phyloP scores from a whole-genome alignment of 2,888 invertebrate species.

The Pterobdella sp. region DNA sequence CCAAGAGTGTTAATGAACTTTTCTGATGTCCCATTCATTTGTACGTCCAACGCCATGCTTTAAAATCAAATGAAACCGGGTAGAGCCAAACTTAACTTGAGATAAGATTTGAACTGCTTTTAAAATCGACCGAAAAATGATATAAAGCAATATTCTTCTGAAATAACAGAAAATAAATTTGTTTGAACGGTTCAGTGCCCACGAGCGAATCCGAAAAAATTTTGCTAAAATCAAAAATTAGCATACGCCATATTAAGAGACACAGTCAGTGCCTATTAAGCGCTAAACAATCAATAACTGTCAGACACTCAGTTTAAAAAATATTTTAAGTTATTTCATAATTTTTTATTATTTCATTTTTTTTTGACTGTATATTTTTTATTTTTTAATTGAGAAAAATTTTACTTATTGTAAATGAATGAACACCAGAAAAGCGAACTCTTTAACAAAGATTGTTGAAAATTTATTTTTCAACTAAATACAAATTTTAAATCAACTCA shows the following conservation, averaged over 20 bases:
- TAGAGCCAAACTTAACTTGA: neutral
- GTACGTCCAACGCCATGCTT: neutral
- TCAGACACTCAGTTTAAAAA: neutral
- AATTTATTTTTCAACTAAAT: no score
- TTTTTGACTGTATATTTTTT: no score
- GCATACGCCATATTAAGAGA: constrained; percentile 9
- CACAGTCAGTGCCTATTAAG: neutral
- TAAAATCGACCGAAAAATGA: neutral
- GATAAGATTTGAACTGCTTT: neutral
- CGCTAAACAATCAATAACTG: neutral
- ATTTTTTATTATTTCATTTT: no score
- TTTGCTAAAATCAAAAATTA: constrained; percentile 6
- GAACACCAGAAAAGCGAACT: no score
- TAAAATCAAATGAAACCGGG: neutral
- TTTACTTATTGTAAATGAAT: no score
- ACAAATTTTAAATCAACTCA: no score
- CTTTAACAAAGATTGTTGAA: no score
- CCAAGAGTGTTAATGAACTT: constrained; percentile 30
- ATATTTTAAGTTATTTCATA: neutral
- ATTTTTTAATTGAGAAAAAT: no score
- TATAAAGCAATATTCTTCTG: neutral
- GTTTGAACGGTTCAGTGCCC: neutral
- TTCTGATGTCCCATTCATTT: constrained; percentile 13
- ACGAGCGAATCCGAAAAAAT: neutral
- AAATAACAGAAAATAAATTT: neutral